These are phyloP conservation scores for Pseudoips prasinana DNA, from an alignment of 2,888 invertebrate species.

Conservation along the genomic window DNA sequence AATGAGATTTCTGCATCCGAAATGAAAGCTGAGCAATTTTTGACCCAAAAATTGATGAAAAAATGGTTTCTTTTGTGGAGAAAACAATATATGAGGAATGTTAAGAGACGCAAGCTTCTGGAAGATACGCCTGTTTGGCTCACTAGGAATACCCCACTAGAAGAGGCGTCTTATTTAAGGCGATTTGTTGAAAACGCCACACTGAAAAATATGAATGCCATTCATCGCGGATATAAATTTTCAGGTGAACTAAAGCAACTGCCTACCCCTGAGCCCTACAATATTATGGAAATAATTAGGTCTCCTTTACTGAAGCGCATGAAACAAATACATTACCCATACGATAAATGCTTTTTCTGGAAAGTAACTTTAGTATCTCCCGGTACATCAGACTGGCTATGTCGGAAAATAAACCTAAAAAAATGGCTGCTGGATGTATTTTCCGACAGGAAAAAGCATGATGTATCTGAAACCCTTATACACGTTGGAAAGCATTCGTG, in stretches of 20 bases:
- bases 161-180: slow-evolving; percentile 56
- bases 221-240: slow-evolving; percentile 68
- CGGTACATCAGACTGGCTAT: slow-evolving; percentile 63
- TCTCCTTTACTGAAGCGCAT: slow-evolving; percentile 67
- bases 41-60: slow-evolving; percentile 54
- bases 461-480: slow-evolving; percentile 57
- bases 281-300: slow-evolving; percentile 71
- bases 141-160: slow-evolving; percentile 53
- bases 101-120: slow-evolving; percentile 57
- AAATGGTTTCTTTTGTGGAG: slow-evolving; percentile 70
- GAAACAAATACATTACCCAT: slow-evolving; percentile 70
- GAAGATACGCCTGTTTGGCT: slow-evolving; percentile 75
- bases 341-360: slow-evolving; percentile 79
- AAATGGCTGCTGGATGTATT: slow-evolving; percentile 74
- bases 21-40: slow-evolving; percentile 62
- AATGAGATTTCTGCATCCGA: slow-evolving; percentile 58
- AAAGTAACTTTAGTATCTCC: slow-evolving; percentile 84
- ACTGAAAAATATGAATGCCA: slow-evolving; percentile 63
- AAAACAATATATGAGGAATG: slow-evolving; percentile 53
- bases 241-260: slow-evolving; percentile 54
- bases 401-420: slow-evolving; percentile 67
- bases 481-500: slow-evolving; percentile 68
- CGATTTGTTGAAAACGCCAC: slow-evolving; percentile 53
- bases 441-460: slow-evolving; percentile 58
- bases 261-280: slow-evolving; percentile 56